Base-by-base conservation (phyloP, 2,888 invertebrate genomes). In the Apomyelois bistriatella region DNA sequence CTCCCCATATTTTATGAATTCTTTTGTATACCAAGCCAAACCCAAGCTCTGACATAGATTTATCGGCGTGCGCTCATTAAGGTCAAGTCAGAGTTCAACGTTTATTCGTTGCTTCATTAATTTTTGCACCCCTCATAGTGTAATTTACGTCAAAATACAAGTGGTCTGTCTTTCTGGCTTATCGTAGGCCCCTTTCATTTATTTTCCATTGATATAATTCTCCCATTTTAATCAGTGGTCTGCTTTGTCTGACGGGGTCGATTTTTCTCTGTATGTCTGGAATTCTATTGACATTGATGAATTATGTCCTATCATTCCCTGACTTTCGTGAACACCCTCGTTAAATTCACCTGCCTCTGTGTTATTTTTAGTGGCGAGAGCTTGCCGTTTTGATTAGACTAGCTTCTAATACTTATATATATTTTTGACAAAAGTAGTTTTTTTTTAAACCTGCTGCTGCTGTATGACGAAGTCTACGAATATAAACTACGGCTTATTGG, bases 221-320 rank as follows among this genome's bases (percentile, higher is more conserved):
- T 79, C 70, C 70, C 62, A 58, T 70, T 74, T 74, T 74, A 73
- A 74, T 76, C 69, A 65, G 64, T 59, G 67, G 63, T 71, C 72
- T 50, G 32, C 49, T 50, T 50, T 50, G 7, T 30, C n/a, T 15
- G 40, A 30, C 63, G 65, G 55, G 56, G 56, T 50, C 62, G 59
- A 64, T 73, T 70, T 73, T 70, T 74, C 62, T 64, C 54, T 59
- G 63, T 68, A n/a, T 57, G 63, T 65, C 63, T 63, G 53, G 56
- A 59, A 57, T 54, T 63, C 58, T 61, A 71, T 68, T 61, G 68
- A 69, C 68, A 58, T 59, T 72, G 72, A 74, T 66, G 61, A 65
- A 76, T 73, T 63, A 61, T 56, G 56, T 61, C 54, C 38, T 40
- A 16, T 32, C 32, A 57, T 58, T 65, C 56, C 55, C 48, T 46